Base-by-base conservation (phyloP, 2,113 vertebrate genomes). In the Arizona elegans region DNA sequence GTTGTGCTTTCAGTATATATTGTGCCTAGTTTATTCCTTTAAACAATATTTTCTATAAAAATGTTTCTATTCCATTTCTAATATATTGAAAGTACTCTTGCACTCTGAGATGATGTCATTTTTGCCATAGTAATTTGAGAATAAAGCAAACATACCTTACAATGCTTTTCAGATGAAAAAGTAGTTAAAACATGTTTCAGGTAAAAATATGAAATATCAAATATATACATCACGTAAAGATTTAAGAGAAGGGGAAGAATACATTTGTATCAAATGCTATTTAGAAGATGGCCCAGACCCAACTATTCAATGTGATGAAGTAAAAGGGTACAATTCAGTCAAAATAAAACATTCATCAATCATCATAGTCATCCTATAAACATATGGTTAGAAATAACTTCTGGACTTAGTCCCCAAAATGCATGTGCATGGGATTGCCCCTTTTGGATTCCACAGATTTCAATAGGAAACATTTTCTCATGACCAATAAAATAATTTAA, bases 171-270 rank as follows among this genome's bases (percentile, higher is more conserved):
- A 81, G 88, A 8, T 2, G 94, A 59, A 93, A 95, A 94, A 59
- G 52, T 93, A 95, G 0, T 94, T 96, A 94, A 96, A 95, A 96
- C 97, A 96, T 95, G 95, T 94, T 93, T 96, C 90, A 90, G 92
- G 89, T 91, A 94, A 96, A 93, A 90, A 89, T 58, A 33, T 90
- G 91, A 94, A 95, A 95, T 94, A 95, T 92, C 2, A 4, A 95
- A 96, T 91, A 95, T 70, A 94, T 94, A 94, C 90, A 92, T 33
- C 92, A 89, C 87, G 91, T 86, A 92, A 95, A 92, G 92, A 89
- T 43, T 92, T 94, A 8, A 43, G 81, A n/a, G 90, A 95, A 96
- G 85, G 58, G 91, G 92, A 96, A 96, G 55, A 96, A 91, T 94
- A 94, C 95, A 95, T 94, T 81, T 93, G 89, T 81, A 96, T 94